Evolutionary conservation across 2,113 vertebrate species (phyloP).

Genomic region (Seriola dumerili): DNA sequence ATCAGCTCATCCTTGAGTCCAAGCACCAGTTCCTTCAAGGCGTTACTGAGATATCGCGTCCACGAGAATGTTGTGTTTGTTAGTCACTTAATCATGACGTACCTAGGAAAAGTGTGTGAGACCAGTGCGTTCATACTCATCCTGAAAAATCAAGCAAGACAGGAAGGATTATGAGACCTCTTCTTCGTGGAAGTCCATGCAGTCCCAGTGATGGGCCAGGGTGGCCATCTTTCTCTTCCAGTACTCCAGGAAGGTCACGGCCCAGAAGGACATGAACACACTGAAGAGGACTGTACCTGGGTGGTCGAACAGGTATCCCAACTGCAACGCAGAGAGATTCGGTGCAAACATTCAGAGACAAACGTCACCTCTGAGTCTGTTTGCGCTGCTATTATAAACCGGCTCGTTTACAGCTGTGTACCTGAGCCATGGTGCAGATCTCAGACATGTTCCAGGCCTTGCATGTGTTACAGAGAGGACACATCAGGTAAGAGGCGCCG

Average conservation of each 20-base stretch:
- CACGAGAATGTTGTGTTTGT: too few relatives aligned
- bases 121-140: background rate
- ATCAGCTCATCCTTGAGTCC: too few relatives aligned
- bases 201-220: conserved; percentile 88
- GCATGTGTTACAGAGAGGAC: conserved; percentile 86
- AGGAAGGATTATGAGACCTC: conserved; percentile 70
- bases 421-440: conserved; percentile 89
- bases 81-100: background rate
- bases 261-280: conserved; percentile 90
- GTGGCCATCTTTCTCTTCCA: conserved; percentile 88
- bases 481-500: conserved; percentile 83
- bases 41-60: too few relatives aligned
- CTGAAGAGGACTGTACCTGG: conserved; percentile 87
- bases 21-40: too few relatives aligned
- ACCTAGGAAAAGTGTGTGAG: background rate
- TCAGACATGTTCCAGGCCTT: conserved; percentile 86
- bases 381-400: background rate
- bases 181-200: conserved; percentile 87
- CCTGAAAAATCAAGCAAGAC: background rate
- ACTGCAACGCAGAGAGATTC: conserved; percentile 57
- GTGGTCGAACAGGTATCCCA: conserved; percentile 88
- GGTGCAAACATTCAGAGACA: background rate
- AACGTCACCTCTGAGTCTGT: background rate
- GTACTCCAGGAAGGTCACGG: conserved; percentile 87
- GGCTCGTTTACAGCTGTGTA: conserved; percentile 25